Percentiles rank a stretch among this genome's conserved stretches.
phyloP scores from a whole-genome alignment of 2,113 vertebrate species.

The Empidonax alnorum region DNA sequence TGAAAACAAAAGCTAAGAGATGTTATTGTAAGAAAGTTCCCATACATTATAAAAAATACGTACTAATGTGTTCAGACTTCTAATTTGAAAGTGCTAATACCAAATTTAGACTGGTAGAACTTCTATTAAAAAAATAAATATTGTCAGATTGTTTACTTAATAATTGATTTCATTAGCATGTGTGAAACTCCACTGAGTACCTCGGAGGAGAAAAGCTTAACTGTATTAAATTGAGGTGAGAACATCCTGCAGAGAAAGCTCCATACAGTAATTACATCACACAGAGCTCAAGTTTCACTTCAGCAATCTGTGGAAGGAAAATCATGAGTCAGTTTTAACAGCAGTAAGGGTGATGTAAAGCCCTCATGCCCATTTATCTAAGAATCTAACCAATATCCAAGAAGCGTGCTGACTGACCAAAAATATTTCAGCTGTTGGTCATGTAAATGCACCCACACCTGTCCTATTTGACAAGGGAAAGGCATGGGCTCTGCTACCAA shows the following conservation, averaged over 20 bases:
- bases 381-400: background rate
- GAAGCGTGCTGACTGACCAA: background rate
- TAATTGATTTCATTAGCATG: background rate
- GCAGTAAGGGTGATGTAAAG: background rate
- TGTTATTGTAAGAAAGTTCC: background rate
- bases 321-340: constrained; percentile 7
- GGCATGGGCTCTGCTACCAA: background rate
- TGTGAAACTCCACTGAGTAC: background rate
- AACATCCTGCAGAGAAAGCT: background rate
- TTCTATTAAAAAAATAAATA: background rate
- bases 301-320: background rate
- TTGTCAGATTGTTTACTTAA: background rate
- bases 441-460: background rate
- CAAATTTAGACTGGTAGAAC: background rate
- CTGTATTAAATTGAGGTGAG: background rate
- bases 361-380: background rate
- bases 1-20: background rate
- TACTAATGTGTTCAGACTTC: background rate
- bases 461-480: background rate
- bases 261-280: background rate
- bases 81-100: background rate
- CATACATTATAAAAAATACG: background rate
- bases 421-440: background rate
- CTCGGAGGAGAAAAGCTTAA: background rate
- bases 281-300: background rate